These are phyloP conservation scores for Operophtera brumata DNA, from an alignment of 2,888 invertebrate species.

Conservation along the genomic window DNA sequence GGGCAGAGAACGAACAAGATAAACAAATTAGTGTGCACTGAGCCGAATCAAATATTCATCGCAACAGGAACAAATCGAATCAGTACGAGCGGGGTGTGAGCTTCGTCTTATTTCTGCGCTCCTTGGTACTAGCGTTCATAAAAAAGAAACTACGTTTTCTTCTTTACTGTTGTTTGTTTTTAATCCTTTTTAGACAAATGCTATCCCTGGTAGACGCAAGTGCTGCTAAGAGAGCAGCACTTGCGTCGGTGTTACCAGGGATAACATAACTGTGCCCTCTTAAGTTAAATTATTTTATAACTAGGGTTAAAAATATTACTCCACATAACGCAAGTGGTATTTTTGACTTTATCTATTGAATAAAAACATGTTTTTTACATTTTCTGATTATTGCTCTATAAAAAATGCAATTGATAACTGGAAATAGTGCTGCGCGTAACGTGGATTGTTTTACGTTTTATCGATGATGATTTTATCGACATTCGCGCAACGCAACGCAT, in stretches of 20 bases:
- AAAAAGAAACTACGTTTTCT: conserved; percentile 44
- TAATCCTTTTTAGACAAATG: conserved; percentile 7
- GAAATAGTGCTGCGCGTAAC: conserved; percentile 4
- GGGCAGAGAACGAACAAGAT: conserved; percentile 64
- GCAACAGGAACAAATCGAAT: conserved; percentile 79
- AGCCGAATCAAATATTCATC: conserved; percentile 80
- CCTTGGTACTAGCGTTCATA: conserved; percentile 58
- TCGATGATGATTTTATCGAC: conserved; percentile 20
- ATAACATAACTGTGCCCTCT: too few species aligned
- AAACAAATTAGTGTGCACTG: conserved; percentile 80
- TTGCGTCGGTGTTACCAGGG: not conserved
- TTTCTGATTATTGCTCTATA: not conserved
- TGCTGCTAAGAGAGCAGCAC: too few species aligned
- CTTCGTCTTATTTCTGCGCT: conserved; percentile 64
- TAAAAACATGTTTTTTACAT: not conserved
- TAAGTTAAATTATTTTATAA: too few species aligned
- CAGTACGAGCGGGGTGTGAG: conserved; percentile 56
- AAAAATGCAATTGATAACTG: not conserved
- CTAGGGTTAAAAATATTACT: not conserved
- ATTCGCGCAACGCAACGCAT: conserved; percentile 39
- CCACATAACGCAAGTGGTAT: too few species aligned
- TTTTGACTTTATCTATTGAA: too few species aligned
- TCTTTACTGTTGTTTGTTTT: conserved; percentile 32
- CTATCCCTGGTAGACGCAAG: too few species aligned
- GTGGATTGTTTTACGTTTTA: conserved; percentile 2